These are phyloP conservation scores for Hiodon alosoides DNA, from an alignment of 2,113 vertebrate genomes.

Conservation along the genomic window DNA sequence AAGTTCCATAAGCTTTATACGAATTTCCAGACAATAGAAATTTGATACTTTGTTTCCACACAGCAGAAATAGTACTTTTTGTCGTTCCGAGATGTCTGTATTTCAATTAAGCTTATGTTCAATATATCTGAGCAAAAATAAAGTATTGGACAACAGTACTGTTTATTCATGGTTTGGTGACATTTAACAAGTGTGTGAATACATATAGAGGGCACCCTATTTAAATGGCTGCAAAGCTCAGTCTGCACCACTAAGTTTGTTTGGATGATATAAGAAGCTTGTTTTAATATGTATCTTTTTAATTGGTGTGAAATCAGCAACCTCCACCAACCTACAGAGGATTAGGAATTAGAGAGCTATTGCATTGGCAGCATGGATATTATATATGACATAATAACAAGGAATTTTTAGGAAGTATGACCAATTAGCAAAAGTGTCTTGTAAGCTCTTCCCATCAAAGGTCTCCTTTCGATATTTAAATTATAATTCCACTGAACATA, in stretches of 20 bases:
- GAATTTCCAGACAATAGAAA: no score
- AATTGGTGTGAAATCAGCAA: constrained; percentile 9
- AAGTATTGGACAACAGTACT: no score
- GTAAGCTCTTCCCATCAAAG: constrained; percentile 26
- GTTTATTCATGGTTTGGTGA: not conserved
- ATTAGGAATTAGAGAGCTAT: constrained; percentile 6
- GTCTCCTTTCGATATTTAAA: constrained; percentile 35
- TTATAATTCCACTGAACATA: constrained; percentile 10
- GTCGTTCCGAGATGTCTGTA: no score
- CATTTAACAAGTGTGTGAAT: not conserved
- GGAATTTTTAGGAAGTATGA: constrained; percentile 9
- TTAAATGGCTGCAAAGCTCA: not conserved
- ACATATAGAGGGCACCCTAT: not conserved
- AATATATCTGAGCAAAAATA: no score
- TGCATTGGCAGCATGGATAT: not conserved
- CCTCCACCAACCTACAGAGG: constrained; percentile 5
- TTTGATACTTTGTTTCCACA: no score
- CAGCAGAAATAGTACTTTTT: no score
- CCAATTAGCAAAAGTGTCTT: constrained; percentile 32
- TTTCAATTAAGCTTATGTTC: no score
- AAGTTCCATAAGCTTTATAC: no score
- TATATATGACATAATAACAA: not conserved
- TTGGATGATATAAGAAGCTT: not conserved
- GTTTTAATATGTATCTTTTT: constrained; percentile 8
- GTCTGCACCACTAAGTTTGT: not conserved